phyloP scores from a whole-genome alignment of 2,797 vertebrate species.

The Mionectes olivaceus region DNA sequence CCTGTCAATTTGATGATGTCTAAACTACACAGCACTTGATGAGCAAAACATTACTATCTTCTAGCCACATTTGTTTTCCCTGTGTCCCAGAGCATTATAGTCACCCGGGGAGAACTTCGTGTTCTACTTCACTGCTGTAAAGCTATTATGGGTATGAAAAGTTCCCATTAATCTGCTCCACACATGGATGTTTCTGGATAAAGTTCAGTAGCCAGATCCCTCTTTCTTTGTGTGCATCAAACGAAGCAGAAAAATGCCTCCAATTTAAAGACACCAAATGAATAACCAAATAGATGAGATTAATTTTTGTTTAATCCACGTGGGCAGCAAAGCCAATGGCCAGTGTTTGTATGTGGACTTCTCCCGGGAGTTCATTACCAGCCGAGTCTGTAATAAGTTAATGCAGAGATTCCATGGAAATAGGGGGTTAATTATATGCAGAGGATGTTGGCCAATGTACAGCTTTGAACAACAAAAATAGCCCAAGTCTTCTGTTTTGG shows the following conservation, averaged over 20 bases:
- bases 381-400: constrained; percentile 33
- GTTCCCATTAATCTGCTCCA: constrained; percentile 76
- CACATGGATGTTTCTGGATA: constrained; percentile 76
- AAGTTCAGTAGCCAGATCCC: constrained; percentile 69
- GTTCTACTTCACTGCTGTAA: constrained; percentile 49
- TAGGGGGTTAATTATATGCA: constrained; percentile 60
- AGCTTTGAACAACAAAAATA: constrained; percentile 64
- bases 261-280: constrained; percentile 68
- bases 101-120: constrained; percentile 39
- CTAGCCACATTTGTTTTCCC: constrained; percentile 42
- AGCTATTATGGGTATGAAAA: constrained; percentile 70
- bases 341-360: constrained; percentile 19
- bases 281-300: constrained; percentile 67
- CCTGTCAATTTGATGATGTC: constrained; percentile 11
- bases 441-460: constrained; percentile 41
- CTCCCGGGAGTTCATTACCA: constrained; percentile 46
- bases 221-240: constrained; percentile 70
- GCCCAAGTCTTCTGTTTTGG: constrained; percentile 48
- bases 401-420: constrained; percentile 48
- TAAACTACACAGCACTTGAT: background rate
- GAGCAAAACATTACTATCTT: constrained; percentile 43
- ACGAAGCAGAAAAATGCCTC: constrained; percentile 69
- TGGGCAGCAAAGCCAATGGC: constrained; percentile 25
- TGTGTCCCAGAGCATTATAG: constrained; percentile 1
- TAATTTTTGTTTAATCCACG: constrained; percentile 58